phyloP scores from a whole-genome alignment of 1,140 invertebrate species.

The Triops longicaudatus region DNA sequence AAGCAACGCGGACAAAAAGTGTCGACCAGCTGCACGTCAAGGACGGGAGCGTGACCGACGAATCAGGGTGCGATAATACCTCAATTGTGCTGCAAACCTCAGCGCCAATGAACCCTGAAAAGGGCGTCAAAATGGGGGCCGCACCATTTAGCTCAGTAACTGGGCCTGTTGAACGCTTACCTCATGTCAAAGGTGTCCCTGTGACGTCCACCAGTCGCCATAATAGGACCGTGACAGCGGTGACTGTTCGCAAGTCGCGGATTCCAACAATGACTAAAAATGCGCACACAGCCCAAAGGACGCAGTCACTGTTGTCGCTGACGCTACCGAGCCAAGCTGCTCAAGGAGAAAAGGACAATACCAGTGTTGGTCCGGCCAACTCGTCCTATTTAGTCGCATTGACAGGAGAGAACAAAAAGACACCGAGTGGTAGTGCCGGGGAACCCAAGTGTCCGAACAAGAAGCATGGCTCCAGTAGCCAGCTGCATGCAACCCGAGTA shows the following conservation, averaged over 20 bases:
- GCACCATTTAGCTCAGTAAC: not conserved
- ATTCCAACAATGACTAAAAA: slow-evolving; percentile 1
- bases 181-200: no score
- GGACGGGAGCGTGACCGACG: not conserved
- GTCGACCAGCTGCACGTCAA: slow-evolving; percentile 3
- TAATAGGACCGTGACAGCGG: not conserved
- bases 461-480: slow-evolving; percentile 3
- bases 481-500: not conserved
- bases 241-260: not conserved
- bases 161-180: no score
- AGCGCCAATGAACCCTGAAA: slow-evolving; percentile 3
- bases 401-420: not conserved
- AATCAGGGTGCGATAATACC: not conserved
- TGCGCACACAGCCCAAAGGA: not conserved
- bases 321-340: not conserved
- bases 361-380: not conserved
- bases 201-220: not conserved
- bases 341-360: not conserved
- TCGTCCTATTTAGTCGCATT: not conserved
- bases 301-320: not conserved
- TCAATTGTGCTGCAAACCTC: not conserved
- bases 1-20: not conserved
- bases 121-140: not conserved
- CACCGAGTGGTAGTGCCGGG: not conserved
- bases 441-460: not conserved